Base-by-base conservation (phyloP, 1,140 invertebrate genomes). In the Aphis gossypii region DNA sequence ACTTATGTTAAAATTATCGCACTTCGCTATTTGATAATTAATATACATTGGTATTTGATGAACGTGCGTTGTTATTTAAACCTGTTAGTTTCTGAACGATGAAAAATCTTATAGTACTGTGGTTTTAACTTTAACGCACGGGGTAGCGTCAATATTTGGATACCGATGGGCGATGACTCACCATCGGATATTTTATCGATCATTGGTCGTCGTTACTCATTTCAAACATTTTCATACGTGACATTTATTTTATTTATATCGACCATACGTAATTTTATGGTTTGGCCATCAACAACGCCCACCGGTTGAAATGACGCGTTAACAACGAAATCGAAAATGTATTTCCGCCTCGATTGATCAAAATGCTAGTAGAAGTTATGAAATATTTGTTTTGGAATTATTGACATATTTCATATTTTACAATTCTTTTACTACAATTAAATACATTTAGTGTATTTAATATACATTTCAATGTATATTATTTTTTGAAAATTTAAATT, bases 211-310 rank as follows among this genome's bases (percentile, higher is more conserved):
- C 60, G 30, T 76, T 76, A n/a, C 60, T n/a, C 14, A 76, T 76
- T 68, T 76, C 14, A n/a, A n/a, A n/a, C 14, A 76, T 35, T 76
- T 76, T 76, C 60, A 76, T 76, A 76, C 60, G 14, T 76, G n/a
- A 76, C 60, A 68, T 30, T n/a, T 76, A 76, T 76, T 76, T 76
- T 76, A 76, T 76, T 76, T n/a, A 76, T 76, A 76, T n/a, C 60
- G 30, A n/a, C 0, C 30, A 76, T 76, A n/a, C n/a, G 60, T 76
- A 14, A 76, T 76, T 76, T 20, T 35, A 76, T 76, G 18, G 14
- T 76, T n/a, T 76, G 60, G 30, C n/a, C 60, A 76, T 76, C 60
- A 76, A n/a, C 60, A 76, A 76, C 60, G 60, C 60, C 60, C 60
- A 76, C n/a, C 14, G 30, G 60, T 76, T 76, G 14, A 76, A 76